Base-by-base conservation (phyloP, 2,888 invertebrate species). In the Psylliodes chrysocephalus region DNA sequence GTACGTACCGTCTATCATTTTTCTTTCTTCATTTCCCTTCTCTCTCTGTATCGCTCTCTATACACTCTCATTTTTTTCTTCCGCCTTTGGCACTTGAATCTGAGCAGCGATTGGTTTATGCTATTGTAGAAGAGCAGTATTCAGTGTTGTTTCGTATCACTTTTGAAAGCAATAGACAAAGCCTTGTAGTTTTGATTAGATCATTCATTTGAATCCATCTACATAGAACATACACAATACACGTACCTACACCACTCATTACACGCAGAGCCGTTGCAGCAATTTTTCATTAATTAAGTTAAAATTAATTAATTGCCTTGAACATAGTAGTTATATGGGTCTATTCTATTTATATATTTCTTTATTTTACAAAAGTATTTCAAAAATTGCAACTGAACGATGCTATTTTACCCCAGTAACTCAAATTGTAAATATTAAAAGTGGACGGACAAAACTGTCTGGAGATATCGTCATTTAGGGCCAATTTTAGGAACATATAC, bases 1-100 rank as follows among this genome's bases (percentile, higher is more conserved):
- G 96, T 96, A 28, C 28, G 49, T 49, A 49, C 6, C 12, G 1
- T 8, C 33, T 47, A n/a, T 49, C 15, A 12, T 5, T 14, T 22
- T 15, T 15, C 17, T 35, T 47, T 40, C 33, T 19, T 46, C 40
- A 35, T 22, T 30, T 19, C 18, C 19, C 12, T 10, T 14, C 17
- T 57, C 46, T 57, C 57, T 55, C 28, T 52, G 17, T 15, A 2
- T 14, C 28, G 25, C 18, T 44, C n/a, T n/a, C n/a, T 59, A 19
- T 55, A 55, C 46, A 55, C 38, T 49, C 35, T 59, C 49, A 59
- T 49, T 25, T 49, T 49, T 57, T 30, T 40, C 15, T 56, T 33
- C 22, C 22, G 44, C 30, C 17, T 56, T 14, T 12, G 8, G 40
- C 28, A 12, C 8, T 30, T 17, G 17, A 5, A 25, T 38, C 25